Conservation (phyloP, 1,140 invertebrate species). For the Gonatopus flavifemur region DNA sequence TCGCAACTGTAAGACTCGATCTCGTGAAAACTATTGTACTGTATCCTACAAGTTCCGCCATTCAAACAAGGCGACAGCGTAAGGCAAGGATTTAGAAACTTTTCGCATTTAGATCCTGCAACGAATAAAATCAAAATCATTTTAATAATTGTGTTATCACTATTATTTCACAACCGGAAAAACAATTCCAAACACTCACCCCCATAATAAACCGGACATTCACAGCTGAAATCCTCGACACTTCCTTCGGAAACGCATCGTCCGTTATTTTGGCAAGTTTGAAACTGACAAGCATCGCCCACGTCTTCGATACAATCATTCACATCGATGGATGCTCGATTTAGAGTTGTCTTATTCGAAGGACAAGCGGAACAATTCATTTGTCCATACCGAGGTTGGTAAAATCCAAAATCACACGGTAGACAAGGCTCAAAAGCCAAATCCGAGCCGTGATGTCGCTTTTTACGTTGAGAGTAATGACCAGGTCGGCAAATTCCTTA, state of each 20-base stretch:
- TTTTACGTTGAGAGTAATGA: constrained; percentile 36
- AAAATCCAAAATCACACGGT: constrained; percentile 64
- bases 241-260: constrained; percentile 43
- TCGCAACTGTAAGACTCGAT: constrained; percentile 45
- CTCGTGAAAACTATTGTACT: constrained; percentile 24
- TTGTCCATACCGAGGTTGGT: constrained; percentile 65
- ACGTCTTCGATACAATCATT: constrained; percentile 51
- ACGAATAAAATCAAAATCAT: neutral
- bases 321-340: constrained; percentile 51
- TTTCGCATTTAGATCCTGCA: constrained; percentile 40
- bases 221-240: constrained; percentile 49
- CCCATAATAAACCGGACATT: constrained; percentile 47
- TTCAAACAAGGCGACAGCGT: constrained; percentile 50
- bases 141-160: neutral
- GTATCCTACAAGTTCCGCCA: constrained; percentile 54
- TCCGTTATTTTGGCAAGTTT: constrained; percentile 51
- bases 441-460: constrained; percentile 19
- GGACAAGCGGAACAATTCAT: constrained; percentile 62
- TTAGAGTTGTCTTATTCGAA: constrained; percentile 58
- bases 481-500: constrained; percentile 40
- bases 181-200: constrained; percentile 30
- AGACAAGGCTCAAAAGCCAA: constrained; percentile 55
- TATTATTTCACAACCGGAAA: neutral
- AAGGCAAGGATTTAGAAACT: constrained; percentile 36
- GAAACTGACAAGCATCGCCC: constrained; percentile 39